Evolutionary conservation across 2,888 invertebrate species (phyloP).

Genomic region (Baccha elongata): DNA sequence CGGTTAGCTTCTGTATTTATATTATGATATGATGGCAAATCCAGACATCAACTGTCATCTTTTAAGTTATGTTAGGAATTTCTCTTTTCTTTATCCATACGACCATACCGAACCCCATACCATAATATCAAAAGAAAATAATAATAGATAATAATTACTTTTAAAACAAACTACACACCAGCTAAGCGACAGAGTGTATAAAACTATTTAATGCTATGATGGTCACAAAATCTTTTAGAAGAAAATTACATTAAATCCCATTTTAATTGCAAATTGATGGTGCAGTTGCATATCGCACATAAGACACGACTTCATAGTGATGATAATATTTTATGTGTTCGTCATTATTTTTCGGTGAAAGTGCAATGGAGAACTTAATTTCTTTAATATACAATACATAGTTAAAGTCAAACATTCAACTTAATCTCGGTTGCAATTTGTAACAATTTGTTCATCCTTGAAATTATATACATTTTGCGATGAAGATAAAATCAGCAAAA

Average conservation of each 20-base stretch:
- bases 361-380: neutral
- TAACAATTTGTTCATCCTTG: neutral
- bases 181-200: conserved; percentile 2
- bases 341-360: neutral
- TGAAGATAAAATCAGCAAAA: conserved; percentile 22
- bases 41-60: conserved; percentile 10
- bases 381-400: neutral
- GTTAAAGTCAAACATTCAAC: neutral
- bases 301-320: neutral
- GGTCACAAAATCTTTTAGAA: conserved; percentile 16
- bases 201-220: conserved; percentile 7
- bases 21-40: no score
- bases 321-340: neutral
- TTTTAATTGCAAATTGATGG: conserved; percentile 56
- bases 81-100: neutral
- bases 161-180: neutral
- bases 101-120: neutral
- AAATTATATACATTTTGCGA: neutral
- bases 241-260: conserved; percentile 42
- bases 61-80: conserved; percentile 23
- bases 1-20: neutral
- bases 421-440: neutral
- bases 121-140: neutral
- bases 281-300: neutral
- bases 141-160: conserved; percentile 10